phyloP scores from a whole-genome alignment of 2,113 vertebrate genomes.

The Psittacara wagleri region DNA sequence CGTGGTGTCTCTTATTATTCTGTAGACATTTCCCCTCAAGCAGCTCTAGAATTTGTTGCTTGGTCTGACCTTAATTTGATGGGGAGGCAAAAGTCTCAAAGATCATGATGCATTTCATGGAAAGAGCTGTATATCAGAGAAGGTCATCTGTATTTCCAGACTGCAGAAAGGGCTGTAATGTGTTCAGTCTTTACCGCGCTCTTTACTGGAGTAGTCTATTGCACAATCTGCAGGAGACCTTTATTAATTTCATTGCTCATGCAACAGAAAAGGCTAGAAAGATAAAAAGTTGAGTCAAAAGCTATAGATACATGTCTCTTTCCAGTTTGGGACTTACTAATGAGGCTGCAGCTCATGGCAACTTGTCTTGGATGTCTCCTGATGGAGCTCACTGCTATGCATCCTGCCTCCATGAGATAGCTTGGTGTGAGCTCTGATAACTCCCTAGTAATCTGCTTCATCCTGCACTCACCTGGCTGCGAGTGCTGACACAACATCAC shows the following conservation, averaged over 20 bases:
- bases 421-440: not conserved
- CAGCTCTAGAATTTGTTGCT: not conserved
- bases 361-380: not conserved
- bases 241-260: not conserved
- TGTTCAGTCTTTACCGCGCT: not conserved
- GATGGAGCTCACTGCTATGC: not conserved
- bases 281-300: not conserved
- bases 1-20: fast-evolving
- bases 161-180: not conserved
- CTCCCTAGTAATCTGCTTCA: not conserved
- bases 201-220: not conserved
- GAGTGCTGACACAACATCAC: too few relatives aligned
- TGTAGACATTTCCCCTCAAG: not conserved
- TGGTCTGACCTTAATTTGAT: not conserved
- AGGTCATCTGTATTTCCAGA: not conserved
- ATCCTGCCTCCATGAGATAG: too few relatives aligned
- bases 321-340: not conserved
- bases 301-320: not conserved
- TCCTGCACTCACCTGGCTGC: not conserved
- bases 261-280: not conserved
- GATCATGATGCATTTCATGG: not conserved
- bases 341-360: not conserved
- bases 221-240: not conserved
- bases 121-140: not conserved
- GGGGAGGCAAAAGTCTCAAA: not conserved